Conservation (phyloP, 2,797 vertebrate genomes). For the Sebastiscus albofasciatus region DNA sequence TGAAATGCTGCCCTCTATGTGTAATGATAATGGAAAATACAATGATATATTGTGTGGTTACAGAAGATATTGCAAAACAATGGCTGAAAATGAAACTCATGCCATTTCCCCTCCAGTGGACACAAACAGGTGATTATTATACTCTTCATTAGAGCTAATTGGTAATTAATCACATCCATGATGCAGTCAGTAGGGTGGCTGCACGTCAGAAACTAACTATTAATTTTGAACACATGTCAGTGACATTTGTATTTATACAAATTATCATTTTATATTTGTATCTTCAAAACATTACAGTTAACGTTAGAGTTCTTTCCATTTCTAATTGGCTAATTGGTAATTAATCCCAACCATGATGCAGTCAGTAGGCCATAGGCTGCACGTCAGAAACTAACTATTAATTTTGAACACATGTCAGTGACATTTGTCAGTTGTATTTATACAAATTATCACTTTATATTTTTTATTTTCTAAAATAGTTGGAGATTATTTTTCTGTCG, state of each 20-base stretch:
- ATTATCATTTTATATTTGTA: fast-evolving
- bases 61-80: not conserved
- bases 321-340: not conserved
- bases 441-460: no score
- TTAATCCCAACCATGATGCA: no score
- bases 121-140: constrained; percentile 48
- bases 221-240: not conserved
- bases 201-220: not conserved
- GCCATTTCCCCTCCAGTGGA: constrained; percentile 28
- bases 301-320: fast-evolving
- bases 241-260: not conserved
- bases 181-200: not conserved
- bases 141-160: constrained; percentile 32
- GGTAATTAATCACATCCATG: constrained; percentile 4
- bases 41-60: not conserved
- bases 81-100: not conserved
- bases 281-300: not conserved
- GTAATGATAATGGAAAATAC: not conserved
- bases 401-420: no score
- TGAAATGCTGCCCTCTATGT: not conserved
- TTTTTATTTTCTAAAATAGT: no score
- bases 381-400: no score
- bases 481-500: no score
- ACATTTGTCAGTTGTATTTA: no score
- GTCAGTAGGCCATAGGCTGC: no score